phyloP scores from a whole-genome alignment of 2,113 vertebrate genomes.

The Embiotoca jacksoni region DNA sequence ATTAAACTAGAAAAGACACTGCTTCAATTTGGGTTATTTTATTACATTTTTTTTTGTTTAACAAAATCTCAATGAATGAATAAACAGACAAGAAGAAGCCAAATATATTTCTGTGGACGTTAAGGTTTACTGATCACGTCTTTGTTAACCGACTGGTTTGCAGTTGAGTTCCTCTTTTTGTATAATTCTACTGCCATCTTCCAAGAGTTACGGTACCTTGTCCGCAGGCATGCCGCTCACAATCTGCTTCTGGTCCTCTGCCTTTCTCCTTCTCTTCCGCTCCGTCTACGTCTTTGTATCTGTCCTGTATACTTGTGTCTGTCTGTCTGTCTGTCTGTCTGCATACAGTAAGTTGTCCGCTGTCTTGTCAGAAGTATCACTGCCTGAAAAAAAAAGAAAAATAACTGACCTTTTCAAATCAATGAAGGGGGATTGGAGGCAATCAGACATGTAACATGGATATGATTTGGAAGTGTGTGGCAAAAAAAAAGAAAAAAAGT shows the following conservation, averaged over 20 bases:
- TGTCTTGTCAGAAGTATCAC: slow-evolving; percentile 79
- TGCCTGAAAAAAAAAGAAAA: slow-evolving; percentile 62
- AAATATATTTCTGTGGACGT: slow-evolving; percentile 84
- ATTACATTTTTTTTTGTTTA: slow-evolving; percentile 41
- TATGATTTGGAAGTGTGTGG: slow-evolving; percentile 66
- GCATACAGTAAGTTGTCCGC: slow-evolving; percentile 66
- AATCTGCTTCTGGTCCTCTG: slow-evolving; percentile 70
- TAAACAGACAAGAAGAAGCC: slow-evolving; percentile 83
- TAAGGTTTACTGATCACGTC: slow-evolving; percentile 71
- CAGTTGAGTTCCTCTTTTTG: slow-evolving; percentile 68
- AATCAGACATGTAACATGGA: slow-evolving; percentile 63
- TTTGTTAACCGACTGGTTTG: slow-evolving; percentile 51
- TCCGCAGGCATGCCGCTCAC: slow-evolving; percentile 77
- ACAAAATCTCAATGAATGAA: slow-evolving; percentile 79
- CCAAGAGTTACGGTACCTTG: slow-evolving; percentile 63
- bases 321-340: slow-evolving; percentile 72
- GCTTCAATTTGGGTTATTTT: slow-evolving; percentile 61
- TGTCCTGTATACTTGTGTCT: slow-evolving; percentile 70
- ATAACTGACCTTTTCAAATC: slow-evolving; percentile 44
- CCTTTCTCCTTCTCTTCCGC: slow-evolving; percentile 65
- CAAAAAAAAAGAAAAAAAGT: slow-evolving; percentile 39
- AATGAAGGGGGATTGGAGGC: slow-evolving; percentile 68
- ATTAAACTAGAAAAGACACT: slow-evolving; percentile 61
- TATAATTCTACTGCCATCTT: slow-evolving; percentile 83
- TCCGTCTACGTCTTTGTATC: slow-evolving; percentile 60